These are phyloP conservation scores for Corydoras maculifer DNA, from an alignment of 2,113 vertebrate genomes.

Conservation along the genomic window DNA sequence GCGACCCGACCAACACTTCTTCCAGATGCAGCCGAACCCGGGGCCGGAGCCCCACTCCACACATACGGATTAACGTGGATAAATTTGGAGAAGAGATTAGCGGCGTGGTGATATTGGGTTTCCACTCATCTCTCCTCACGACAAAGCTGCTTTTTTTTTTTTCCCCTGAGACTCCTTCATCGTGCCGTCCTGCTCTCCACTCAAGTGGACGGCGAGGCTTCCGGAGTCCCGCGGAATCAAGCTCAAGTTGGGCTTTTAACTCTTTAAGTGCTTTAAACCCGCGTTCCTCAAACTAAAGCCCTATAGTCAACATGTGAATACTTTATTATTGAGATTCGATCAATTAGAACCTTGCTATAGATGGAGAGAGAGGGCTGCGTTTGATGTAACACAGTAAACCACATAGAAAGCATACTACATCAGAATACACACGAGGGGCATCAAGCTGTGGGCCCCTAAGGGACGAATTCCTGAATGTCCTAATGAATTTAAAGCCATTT, in stretches of 20 bases:
- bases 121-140: neutral
- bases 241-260: neutral
- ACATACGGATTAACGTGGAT: neutral
- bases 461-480: no score
- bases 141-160: conserved; percentile 1
- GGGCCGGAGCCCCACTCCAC: neutral
- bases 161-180: neutral
- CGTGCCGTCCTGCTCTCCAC: neutral
- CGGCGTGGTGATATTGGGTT: neutral
- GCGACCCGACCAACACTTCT: neutral
- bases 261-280: neutral
- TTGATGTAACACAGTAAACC: no score
- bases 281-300: neutral
- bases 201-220: neutral
- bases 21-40: neutral
- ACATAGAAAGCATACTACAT: no score
- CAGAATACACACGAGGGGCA: no score
- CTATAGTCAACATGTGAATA: neutral
- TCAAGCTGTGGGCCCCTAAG: no score
- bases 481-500: no score
- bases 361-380: no score
- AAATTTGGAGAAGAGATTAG: conserved; percentile 3
- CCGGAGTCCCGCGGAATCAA: neutral
- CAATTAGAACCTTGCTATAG: no score
- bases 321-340: no score